phyloP scores from a whole-genome alignment of 2,113 vertebrate species.

The Triplophysa dalaica region DNA sequence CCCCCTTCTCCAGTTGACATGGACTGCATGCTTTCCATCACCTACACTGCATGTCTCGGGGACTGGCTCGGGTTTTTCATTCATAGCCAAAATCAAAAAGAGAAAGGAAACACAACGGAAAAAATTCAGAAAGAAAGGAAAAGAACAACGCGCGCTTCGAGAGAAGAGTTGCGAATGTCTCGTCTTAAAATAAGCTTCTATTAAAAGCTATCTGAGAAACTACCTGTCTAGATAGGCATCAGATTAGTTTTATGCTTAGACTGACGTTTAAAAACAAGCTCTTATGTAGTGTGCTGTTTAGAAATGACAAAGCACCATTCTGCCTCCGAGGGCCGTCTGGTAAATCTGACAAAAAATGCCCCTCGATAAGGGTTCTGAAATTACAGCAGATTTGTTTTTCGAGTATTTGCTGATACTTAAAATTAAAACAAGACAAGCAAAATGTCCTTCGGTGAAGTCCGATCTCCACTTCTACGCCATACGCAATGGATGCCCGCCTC shows the following conservation, averaged over 20 bases:
- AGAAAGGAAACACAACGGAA: constrained; percentile 12
- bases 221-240: constrained; percentile 28
- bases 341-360: constrained; percentile 32
- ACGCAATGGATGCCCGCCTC: not conserved
- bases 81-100: constrained; percentile 58
- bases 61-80: constrained; percentile 38
- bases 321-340: constrained; percentile 64
- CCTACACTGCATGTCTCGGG: constrained; percentile 64
- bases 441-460: constrained; percentile 58
- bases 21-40: constrained; percentile 76
- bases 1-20: constrained; percentile 71
- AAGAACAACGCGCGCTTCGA: not conserved
- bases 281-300: constrained; percentile 33
- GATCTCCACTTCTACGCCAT: constrained; percentile 55
- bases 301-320: constrained; percentile 45
- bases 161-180: constrained; percentile 10
- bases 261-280: constrained; percentile 44
- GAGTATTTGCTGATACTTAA: constrained; percentile 4
- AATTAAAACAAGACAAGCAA: constrained; percentile 43
- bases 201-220: constrained; percentile 26
- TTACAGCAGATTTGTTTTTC: not conserved
- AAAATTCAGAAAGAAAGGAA: not conserved
- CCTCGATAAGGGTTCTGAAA: not conserved
- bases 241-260: constrained; percentile 50
- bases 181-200: constrained; percentile 32